These are phyloP conservation scores for Gallirallus australis DNA, from an alignment of 2,797 vertebrate genomes.

Conservation along the genomic window DNA sequence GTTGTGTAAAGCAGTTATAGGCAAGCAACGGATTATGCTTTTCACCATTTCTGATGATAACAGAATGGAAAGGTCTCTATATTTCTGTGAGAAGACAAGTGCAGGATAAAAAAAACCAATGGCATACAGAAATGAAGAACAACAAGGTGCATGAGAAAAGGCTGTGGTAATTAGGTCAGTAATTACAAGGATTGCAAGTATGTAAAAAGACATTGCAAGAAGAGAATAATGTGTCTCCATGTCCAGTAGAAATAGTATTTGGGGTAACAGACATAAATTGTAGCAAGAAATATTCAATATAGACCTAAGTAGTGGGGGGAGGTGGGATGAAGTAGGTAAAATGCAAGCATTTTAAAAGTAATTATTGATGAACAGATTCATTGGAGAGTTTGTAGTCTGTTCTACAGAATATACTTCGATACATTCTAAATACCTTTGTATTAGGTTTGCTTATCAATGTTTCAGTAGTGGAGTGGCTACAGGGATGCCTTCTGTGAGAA, in stretches of 20 bases:
- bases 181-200: background rate
- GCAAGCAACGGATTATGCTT: background rate
- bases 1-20: background rate
- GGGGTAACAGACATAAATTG: background rate
- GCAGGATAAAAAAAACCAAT: background rate
- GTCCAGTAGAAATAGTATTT: background rate
- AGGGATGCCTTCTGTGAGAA: too few relatives aligned
- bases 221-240: background rate
- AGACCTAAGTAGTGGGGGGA: background rate
- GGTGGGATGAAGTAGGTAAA: background rate
- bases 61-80: background rate
- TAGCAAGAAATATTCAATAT: background rate
- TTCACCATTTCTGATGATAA: background rate
- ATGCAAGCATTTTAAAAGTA: background rate
- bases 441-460: too few relatives aligned
- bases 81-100: background rate
- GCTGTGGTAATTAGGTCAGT: background rate
- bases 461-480: too few relatives aligned
- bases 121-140: background rate
- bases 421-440: background rate
- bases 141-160: background rate
- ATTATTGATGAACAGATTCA: background rate
- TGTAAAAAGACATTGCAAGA: background rate
- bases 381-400: rapidly evolving
- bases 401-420: background rate